phyloP scores from a whole-genome alignment of 2,888 invertebrate genomes.

The Sisyra terminalis region DNA sequence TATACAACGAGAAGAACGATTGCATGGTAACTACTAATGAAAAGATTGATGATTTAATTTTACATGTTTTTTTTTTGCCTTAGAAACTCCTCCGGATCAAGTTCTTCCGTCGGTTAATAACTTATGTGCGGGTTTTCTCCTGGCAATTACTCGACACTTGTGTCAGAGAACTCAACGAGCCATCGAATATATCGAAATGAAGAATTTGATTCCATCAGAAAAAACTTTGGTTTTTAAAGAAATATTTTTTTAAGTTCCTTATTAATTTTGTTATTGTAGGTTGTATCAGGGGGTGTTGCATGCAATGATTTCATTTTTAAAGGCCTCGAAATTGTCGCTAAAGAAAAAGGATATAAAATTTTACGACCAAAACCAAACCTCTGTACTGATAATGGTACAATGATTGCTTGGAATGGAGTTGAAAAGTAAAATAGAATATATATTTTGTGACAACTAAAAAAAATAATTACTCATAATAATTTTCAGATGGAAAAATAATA shows the following conservation, averaged over 20 bases:
- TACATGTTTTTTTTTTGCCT: conserved; percentile 9
- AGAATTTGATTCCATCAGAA: conserved; percentile 39
- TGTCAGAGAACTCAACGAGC: conserved; percentile 71
- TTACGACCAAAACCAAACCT: conserved; percentile 64
- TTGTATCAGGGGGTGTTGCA: conserved; percentile 93
- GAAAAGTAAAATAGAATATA: conserved; percentile 46
- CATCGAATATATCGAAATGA: conserved; percentile 49
- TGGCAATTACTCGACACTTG: conserved; percentile 58
- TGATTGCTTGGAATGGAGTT: conserved; percentile 98
- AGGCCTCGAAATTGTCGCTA: conserved; percentile 49
- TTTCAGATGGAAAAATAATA: conserved; percentile 21
- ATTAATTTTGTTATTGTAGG: conserved; percentile 32
- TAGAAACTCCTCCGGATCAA: conserved; percentile 43
- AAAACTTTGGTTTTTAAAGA: conserved; percentile 34
- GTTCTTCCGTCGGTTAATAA: conserved; percentile 61
- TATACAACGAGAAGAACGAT: conserved; percentile 39
- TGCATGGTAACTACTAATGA: conserved; percentile 28
- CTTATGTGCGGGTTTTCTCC: conserved; percentile 74
- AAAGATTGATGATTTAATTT: conserved; percentile 44
- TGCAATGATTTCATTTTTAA: conserved; percentile 69
- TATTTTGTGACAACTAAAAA: too few relatives aligned
- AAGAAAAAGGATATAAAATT: conserved; percentile 43
- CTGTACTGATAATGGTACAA: conserved; percentile 96
- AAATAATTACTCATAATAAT: too few relatives aligned
- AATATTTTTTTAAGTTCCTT: conserved; percentile 7